Conservation (phyloP, 1,140 invertebrate species). For the Drosophila fuyamai region DNA sequence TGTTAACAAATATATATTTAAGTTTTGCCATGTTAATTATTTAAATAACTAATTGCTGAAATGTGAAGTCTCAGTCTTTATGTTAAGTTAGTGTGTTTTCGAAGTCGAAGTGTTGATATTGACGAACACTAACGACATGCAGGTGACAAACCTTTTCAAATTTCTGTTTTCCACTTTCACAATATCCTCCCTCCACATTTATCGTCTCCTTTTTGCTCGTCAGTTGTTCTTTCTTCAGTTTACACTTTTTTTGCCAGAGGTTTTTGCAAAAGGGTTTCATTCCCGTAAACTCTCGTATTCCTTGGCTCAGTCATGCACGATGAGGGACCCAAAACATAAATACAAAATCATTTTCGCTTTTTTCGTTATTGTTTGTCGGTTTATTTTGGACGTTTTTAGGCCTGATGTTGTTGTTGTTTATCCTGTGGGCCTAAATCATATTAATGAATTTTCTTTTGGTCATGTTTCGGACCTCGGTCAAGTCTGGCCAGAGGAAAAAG, state of each 20-base stretch:
- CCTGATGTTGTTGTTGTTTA: conserved; percentile 31
- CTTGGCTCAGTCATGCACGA: conserved; percentile 38
- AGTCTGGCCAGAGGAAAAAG: background rate
- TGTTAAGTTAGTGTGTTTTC: background rate
- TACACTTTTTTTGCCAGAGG: conserved; percentile 2
- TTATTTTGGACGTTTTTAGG: conserved; percentile 24
- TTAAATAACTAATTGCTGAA: too few relatives aligned
- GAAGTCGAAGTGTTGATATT: background rate
- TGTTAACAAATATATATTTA: too few relatives aligned
- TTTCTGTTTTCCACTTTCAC: background rate
- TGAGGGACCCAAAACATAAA: conserved; percentile 33
- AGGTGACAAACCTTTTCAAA: conserved; percentile 29
- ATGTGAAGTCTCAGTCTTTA: too few relatives aligned
- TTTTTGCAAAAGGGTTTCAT: conserved; percentile 17
- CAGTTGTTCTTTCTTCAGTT: conserved; percentile 1
- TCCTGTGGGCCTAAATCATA: conserved; percentile 68
- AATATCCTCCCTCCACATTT: background rate
- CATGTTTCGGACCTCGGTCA: conserved; percentile 46
- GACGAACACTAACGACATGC: background rate
- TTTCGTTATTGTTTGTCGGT: conserved; percentile 19
- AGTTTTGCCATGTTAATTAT: too few relatives aligned
- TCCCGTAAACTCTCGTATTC: conserved; percentile 5
- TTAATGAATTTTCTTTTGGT: conserved; percentile 77
- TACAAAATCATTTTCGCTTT: conserved; percentile 37
- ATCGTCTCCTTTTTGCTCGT: background rate